Conservation (phyloP, 1,140 invertebrate species). For the Meloidogyne chitwoodi region DNA sequence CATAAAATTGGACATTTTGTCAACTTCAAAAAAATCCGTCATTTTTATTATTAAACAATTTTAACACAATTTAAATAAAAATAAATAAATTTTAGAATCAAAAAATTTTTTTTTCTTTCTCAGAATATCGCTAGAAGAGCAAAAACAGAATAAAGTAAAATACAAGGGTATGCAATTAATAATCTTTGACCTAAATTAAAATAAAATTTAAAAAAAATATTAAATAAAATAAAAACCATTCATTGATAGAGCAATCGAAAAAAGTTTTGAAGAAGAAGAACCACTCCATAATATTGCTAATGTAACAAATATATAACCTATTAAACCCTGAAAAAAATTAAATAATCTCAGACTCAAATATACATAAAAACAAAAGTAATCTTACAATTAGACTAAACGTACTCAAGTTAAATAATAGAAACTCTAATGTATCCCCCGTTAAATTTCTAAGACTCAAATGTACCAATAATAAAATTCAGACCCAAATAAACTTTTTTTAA, state of each 20-base stretch:
- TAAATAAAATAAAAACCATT: conserved; percentile 48
- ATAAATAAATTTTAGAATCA: no score
- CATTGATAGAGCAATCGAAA: conserved; percentile 84
- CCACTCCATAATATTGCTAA: conserved; percentile 83
- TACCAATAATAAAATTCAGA: no score
- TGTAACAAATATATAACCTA: conserved; percentile 72
- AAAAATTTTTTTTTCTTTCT: neutral
- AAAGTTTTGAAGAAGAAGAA: conserved; percentile 83
- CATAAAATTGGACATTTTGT: no score
- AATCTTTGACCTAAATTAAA: conserved; percentile 73
- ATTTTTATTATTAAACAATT: neutral
- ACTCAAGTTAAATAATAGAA: no score
- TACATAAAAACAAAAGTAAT: no score
- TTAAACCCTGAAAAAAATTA: conserved; percentile 63
- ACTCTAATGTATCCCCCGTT: no score
- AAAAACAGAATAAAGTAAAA: conserved; percentile 89
- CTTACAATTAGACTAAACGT: no score
- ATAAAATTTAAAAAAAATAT: neutral
- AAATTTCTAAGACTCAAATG: no score
- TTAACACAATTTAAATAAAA: neutral
- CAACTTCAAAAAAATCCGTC: no score
- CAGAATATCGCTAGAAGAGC: conserved; percentile 82
- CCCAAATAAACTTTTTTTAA: neutral
- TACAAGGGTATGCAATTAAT: conserved; percentile 88
- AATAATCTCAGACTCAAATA: neutral